Evolutionary conservation across 92 coral and sea anemone species (phyloP), one percentile per base, ranked within the genome.

Genomic region (Porites divaricata): DNA sequence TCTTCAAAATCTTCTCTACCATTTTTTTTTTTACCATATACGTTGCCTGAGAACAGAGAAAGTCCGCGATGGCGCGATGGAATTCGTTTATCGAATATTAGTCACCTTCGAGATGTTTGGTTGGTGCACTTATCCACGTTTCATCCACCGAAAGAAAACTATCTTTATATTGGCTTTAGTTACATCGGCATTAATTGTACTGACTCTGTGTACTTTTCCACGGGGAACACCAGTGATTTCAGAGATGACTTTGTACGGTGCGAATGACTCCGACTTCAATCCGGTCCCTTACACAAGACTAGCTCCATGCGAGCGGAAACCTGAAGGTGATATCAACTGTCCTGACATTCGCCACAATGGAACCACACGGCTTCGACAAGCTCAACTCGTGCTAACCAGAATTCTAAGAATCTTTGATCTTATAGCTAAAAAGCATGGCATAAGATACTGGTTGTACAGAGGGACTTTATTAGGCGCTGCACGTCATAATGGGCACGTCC

Each of bases 401-500:
- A 52, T 88, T 64, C 51, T 82, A 3, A 72, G 83, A 50, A 66
- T 81, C 11, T 70, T 82, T 52, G 76, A 71, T 28, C 81, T 87
- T 13, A 81, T 87, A 54, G 67, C 75, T 25, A 25, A 81, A 16
- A 87, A 81, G 68, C 72, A 88, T n/a, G 53, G 64, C 8, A 67
- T 88, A 1, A 25, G 82, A 21, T 88, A 66, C 54, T 87, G 85
- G 77, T 57, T 87, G 51, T 74, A 73, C 72, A 61, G 81, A 11
- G 87, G 90, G 2, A 74, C 71, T 23, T 80, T 87, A 7, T 50
- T 87, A 14, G 90, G 90, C 35, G 90, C 90, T 13, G 87, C 35
- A 1, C 49, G 90, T 53, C 90, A 87, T 35, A 2, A 22, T 17
- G 90, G 90, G 8, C 87, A 79, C 56, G 75, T 74, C 11, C 90